These are phyloP conservation scores for Acipenser ruthenus DNA, from an alignment of 2,797 vertebrate genomes.

Conservation along the genomic window DNA sequence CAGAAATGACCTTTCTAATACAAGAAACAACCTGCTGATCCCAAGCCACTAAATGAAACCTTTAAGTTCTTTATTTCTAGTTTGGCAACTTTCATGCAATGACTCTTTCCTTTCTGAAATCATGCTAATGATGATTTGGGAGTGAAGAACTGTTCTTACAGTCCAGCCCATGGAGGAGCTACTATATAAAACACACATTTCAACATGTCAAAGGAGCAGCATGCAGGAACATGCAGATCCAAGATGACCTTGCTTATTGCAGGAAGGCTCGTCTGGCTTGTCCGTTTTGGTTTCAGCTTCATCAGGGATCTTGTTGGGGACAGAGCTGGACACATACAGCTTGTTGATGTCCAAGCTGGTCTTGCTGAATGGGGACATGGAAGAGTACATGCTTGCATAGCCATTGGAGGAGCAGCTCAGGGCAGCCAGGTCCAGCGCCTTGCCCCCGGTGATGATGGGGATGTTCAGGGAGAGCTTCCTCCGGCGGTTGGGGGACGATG, in stretches of 20 bases:
- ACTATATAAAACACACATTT: too few species aligned
- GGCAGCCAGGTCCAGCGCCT: slow-evolving; percentile 70
- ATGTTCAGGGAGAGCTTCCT: slow-evolving; percentile 86
- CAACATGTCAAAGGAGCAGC: too few species aligned
- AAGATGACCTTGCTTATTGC: slow-evolving; percentile 64
- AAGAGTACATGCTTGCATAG: slow-evolving; percentile 55
- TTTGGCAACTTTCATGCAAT: too few species aligned
- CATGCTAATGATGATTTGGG: too few species aligned
- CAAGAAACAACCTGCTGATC: too few species aligned
- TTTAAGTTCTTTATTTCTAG: too few species aligned
- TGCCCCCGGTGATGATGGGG: slow-evolving; percentile 64
- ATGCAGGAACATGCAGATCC: background rate
- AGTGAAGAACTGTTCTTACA: too few species aligned
- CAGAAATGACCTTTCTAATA: too few species aligned
- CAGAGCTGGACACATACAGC: slow-evolving; percentile 77
- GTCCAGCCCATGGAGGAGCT: too few species aligned
- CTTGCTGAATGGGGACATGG: slow-evolving; percentile 52
- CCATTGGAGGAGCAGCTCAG: slow-evolving; percentile 70
- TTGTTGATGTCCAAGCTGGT: slow-evolving; percentile 72
- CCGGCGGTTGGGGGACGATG: slow-evolving; percentile 77
- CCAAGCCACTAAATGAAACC: too few species aligned
- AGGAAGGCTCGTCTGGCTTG: slow-evolving; percentile 58
- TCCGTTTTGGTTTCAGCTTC: slow-evolving; percentile 70
- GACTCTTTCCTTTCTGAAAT: too few species aligned
- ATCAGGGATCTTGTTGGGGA: slow-evolving; percentile 74